Percentiles rank a stretch among this genome's conserved stretches.
These are phyloP conservation scores for Burhinus oedicnemus DNA, from an alignment of 2,113 vertebrate species.

Conservation along the genomic window DNA sequence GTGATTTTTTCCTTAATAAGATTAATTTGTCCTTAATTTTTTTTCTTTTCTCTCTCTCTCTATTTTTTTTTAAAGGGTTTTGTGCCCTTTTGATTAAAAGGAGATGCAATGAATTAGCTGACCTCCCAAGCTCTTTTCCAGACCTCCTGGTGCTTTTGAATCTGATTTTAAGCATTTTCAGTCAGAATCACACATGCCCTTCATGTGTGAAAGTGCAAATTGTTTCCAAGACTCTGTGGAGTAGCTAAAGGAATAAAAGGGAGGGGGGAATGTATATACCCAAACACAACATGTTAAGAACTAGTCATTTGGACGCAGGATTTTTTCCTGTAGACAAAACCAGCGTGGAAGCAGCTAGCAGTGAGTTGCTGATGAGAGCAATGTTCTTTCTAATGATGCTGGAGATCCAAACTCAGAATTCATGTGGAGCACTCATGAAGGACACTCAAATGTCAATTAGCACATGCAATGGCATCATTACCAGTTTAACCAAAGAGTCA, in stretches of 20 bases:
- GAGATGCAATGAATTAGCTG: neutral
- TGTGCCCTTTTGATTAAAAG: neutral
- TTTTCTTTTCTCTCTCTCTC: neutral
- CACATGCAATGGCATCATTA: neutral
- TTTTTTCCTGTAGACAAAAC: too few species aligned
- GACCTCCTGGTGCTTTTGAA: neutral
- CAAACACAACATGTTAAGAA: neutral
- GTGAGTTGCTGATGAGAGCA: neutral
- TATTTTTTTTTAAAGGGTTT: neutral
- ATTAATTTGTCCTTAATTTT: neutral
- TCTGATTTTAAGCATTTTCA: neutral
- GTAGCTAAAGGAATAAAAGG: neutral
- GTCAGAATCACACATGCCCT: neutral
- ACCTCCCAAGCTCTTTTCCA: neutral
- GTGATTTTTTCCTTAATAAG: neutral
- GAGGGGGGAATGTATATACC: neutral
- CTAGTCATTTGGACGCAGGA: too few species aligned
- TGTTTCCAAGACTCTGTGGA: neutral
- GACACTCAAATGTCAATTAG: neutral
- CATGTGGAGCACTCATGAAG: neutral
- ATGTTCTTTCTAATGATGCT: neutral
- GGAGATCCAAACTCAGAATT: neutral
- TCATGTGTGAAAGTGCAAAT: neutral
- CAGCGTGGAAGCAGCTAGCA: neutral
- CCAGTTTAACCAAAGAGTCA: neutral